Conservation (phyloP, 2,113 vertebrate genomes). For the Podilymbus podiceps region DNA sequence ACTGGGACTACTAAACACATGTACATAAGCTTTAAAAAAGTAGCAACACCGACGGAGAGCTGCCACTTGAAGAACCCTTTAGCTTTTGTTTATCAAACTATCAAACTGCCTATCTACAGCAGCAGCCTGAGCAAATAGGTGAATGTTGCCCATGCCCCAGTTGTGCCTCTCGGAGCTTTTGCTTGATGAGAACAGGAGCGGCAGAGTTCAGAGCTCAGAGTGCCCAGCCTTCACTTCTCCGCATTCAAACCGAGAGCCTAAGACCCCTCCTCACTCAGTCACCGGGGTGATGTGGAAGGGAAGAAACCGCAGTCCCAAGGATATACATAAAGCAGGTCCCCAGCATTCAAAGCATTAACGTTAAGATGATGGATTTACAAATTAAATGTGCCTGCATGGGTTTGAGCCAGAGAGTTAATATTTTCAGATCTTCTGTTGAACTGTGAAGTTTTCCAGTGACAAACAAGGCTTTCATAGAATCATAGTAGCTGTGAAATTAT, state of each 20-base stretch:
- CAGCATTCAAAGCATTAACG: not conserved
- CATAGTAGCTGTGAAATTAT: not conserved
- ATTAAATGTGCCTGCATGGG: not conserved
- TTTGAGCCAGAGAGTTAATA: not conserved
- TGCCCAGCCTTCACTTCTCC: not conserved
- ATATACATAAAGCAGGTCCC: not conserved
- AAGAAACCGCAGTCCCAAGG: not conserved
- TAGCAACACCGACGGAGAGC: not conserved
- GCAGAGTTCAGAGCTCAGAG: not conserved
- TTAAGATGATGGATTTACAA: not conserved
- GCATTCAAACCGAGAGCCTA: not conserved
- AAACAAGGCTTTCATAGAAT: not conserved
- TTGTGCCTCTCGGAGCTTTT: fast-evolving
- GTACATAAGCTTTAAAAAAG: not conserved
- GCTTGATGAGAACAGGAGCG: not conserved
- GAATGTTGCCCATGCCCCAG: not conserved
- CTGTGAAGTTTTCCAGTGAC: not conserved
- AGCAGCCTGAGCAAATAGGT: not conserved
- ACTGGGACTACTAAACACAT: not conserved
- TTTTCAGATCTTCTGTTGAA: not conserved
- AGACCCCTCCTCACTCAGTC: not conserved
- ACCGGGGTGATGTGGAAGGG: not conserved
- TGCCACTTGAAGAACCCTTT: not conserved
- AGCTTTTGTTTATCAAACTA: not conserved
- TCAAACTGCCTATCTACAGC: not conserved